Evolutionary conservation across 2,113 vertebrate genomes (phyloP), one percentile per base, ranked within the genome.

Genomic region (Ovis canadensis): DNA sequence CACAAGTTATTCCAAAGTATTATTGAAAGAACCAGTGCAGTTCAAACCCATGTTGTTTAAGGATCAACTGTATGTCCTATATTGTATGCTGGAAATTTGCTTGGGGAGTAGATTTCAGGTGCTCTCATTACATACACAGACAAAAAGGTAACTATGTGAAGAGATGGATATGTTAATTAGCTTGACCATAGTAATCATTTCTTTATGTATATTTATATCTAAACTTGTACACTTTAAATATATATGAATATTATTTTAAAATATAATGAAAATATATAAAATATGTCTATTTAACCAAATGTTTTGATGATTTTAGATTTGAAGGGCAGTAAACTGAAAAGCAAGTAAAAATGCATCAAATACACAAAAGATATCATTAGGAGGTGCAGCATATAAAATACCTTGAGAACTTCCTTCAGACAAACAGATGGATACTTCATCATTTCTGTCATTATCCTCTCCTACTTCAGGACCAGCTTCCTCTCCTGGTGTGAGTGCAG

Each of bases 391-490:
- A 93, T 81, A 95, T 81, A 83, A 96, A 98, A 98, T 99, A 99
- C 99, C 99, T 99, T 99, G 99, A 98, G 98, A 99, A 96, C 99
- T 99, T 99, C 99, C 99, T 98, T 99, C 99, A 97, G 99, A 99
- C 96, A 99, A 98, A 98, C 99, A 99, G 97, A 99, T 98, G 88
- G 99, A 99, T 57, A 99, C 99, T 84, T 99, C 99, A 94, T 99
- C 99, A 94, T 99, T 99, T 98, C 99, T 99, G 98, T 99, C 99
- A 97, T 99, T 99, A 98, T 99, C 99, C 81, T 99, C 99, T 96
- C 98, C 98, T 57, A 98, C 98, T 95, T 99, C 99, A n/a, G 99
- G 98, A 92, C 99, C 98, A 52, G 98, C 97, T 93, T 99, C 99
- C 67, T 99, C 99, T 97, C 99, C 99, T 12, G 99, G 98, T 96